Base-by-base conservation (phyloP, 1,140 invertebrate species). In the Cotesia glomerata region DNA sequence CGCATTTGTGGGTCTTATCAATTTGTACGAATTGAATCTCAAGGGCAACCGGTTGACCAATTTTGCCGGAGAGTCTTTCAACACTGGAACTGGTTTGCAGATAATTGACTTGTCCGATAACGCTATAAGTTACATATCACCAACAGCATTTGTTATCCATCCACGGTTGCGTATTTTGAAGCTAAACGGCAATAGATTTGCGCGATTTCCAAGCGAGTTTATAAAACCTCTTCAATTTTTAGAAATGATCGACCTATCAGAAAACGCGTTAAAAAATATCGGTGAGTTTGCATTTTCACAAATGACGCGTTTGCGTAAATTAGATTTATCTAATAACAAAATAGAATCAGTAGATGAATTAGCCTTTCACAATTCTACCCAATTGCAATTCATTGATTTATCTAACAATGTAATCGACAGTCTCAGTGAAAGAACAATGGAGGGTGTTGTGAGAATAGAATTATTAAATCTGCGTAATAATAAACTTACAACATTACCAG, bases 311-410 rank as follows among this genome's bases (percentile, higher is more conserved):
- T 84, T 97, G 2, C 88, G 91, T 69, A 86, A 88, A 2, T 81
- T 97, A 32, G 86, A 92, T 74, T 81, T 97, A 9, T 89, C 91
- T 0, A 81, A 91, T 69, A 97, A 97, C 80, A 86, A 91, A 75
- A 89, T 97, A 74, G 93, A 95, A 78, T 89, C 90, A 68, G 90
- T 97, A 9, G 93, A 92, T 74, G 94, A 95, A 86, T 92, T 94
- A 86, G 93, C 95, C 0, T 97, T 97, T 82, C 92, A 95, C 76
- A 97, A 97, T 81, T 97, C 95, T 0, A 92, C 94, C 0, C 95
- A 96, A 85, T 88, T 97, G 67, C 95, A 97, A 81, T 79, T 90
- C 11, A 80, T 97, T 34, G 92, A 96, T 84, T 85, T 97, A 51
- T 91, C 92, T 0, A 75, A 84, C 32, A 97, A 97, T 82, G 89